phyloP scores from a whole-genome alignment of 2,113 vertebrate genomes.

The Pygoscelis antarcticus region DNA sequence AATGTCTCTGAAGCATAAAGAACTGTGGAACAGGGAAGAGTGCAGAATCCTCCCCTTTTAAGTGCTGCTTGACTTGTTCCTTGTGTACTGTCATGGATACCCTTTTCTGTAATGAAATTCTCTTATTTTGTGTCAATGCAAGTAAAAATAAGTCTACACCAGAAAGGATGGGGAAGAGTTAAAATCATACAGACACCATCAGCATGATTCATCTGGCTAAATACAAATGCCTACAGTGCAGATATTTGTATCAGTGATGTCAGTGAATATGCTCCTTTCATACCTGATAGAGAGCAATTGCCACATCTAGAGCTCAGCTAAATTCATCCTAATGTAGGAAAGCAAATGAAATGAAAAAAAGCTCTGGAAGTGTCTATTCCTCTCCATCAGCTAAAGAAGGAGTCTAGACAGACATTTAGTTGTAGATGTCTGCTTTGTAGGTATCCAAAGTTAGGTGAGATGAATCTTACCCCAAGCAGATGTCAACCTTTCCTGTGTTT shows the following conservation, averaged over 20 bases:
- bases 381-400: neutral
- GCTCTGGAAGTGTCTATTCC: neutral
- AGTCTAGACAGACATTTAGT: neutral
- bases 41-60: neutral
- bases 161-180: neutral
- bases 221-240: neutral
- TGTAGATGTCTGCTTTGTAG: neutral
- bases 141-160: neutral
- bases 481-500: slow-evolving; percentile 24
- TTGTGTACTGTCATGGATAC: neutral
- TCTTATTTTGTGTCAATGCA: neutral
- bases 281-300: slow-evolving; percentile 15
- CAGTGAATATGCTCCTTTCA: neutral
- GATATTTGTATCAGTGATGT: neutral
- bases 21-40: neutral
- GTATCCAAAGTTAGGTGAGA: neutral
- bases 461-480: neutral
- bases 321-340: neutral
- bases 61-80: neutral
- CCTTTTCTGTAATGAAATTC: neutral
- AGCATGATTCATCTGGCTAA: slow-evolving; percentile 2
- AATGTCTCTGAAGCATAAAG: neutral
- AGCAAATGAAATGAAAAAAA: neutral
- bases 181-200: neutral
- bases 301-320: neutral